These are phyloP conservation scores for Pseudomyrmex dendroicus DNA, from an alignment of 1,140 invertebrate genomes.

Conservation along the genomic window DNA sequence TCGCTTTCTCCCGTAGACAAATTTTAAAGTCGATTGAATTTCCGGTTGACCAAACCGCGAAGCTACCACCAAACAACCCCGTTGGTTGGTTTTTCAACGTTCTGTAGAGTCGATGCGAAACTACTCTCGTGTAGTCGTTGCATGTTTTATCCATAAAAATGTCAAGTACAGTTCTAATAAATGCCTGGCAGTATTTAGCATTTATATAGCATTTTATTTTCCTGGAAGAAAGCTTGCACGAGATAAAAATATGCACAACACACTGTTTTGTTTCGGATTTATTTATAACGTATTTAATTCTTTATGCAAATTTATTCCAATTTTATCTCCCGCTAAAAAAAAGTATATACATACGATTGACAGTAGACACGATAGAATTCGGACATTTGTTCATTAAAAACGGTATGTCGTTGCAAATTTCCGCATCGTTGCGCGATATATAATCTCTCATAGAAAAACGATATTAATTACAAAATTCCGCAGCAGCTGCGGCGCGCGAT, in stretches of 20 bases:
- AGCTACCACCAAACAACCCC: slow-evolving; percentile 47
- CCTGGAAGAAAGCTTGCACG: no score
- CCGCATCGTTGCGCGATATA: slow-evolving; percentile 25
- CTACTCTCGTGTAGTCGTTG: slow-evolving; percentile 21
- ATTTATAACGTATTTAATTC: no score
- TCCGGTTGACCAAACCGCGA: slow-evolving; percentile 62
- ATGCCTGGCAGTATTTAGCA: slow-evolving; percentile 15
- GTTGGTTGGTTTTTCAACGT: slow-evolving; percentile 55
- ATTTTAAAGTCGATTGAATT: slow-evolving; percentile 72
- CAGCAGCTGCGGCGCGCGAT: slow-evolving; percentile 6
- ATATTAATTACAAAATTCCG: slow-evolving; percentile 75
- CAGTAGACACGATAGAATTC: slow-evolving; percentile 13
- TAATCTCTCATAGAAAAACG: slow-evolving; percentile 54
- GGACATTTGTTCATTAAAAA: neutral
- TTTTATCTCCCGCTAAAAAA: no score
- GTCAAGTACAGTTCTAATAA: slow-evolving; percentile 32
- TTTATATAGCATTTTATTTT: neutral
- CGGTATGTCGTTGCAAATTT: slow-evolving; percentile 1
- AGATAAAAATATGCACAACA: no score
- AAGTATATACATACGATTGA: neutral
- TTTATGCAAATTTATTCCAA: no score
- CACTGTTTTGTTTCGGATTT: no score
- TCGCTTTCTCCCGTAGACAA: slow-evolving; percentile 51
- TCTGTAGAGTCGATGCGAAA: slow-evolving; percentile 49
- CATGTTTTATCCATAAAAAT: slow-evolving; percentile 34